Evolutionary conservation across 2,113 vertebrate species (phyloP).

Genomic region (Ascaphus truei): DNA sequence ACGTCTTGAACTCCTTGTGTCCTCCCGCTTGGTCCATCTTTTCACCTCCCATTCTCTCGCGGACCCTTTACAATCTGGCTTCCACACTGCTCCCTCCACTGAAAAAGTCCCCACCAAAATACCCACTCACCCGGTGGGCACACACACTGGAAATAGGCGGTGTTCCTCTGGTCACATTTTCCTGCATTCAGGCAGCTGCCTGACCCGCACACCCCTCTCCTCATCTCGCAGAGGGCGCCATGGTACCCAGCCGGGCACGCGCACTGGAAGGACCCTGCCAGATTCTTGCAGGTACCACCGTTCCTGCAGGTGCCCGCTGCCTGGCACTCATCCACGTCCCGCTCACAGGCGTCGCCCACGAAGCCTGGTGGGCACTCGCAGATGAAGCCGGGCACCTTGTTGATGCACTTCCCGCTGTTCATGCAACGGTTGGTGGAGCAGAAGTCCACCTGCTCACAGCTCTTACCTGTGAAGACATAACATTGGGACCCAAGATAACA

Average conservation of each 20-base stretch:
- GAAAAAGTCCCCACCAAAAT: too few species aligned
- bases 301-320: constrained; percentile 38
- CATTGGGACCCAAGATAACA: background rate
- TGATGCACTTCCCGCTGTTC: constrained; percentile 51
- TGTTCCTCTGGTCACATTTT: constrained; percentile 42
- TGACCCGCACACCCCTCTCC: constrained; percentile 35
- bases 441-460: constrained; percentile 51
- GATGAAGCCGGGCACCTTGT: constrained; percentile 52
- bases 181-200: constrained; percentile 42
- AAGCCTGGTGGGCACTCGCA: constrained; percentile 52
- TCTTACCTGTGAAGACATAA: constrained; percentile 42
- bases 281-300: constrained; percentile 48
- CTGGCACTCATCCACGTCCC: constrained; percentile 52
- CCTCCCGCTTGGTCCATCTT: too few species aligned
- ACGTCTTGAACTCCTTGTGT: too few species aligned
- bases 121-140: constrained; percentile 45
- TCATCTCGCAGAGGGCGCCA: constrained; percentile 40
- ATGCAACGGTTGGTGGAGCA: constrained; percentile 53
- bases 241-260: constrained; percentile 39
- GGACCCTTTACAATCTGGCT: too few species aligned
- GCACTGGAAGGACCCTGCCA: constrained; percentile 51
- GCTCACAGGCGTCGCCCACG: constrained; percentile 49
- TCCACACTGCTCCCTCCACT: too few species aligned
- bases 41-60: too few species aligned
- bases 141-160: constrained; percentile 44